Base-by-base conservation (phyloP, 2,888 invertebrate species). In the Carpatolechia fugitivella region DNA sequence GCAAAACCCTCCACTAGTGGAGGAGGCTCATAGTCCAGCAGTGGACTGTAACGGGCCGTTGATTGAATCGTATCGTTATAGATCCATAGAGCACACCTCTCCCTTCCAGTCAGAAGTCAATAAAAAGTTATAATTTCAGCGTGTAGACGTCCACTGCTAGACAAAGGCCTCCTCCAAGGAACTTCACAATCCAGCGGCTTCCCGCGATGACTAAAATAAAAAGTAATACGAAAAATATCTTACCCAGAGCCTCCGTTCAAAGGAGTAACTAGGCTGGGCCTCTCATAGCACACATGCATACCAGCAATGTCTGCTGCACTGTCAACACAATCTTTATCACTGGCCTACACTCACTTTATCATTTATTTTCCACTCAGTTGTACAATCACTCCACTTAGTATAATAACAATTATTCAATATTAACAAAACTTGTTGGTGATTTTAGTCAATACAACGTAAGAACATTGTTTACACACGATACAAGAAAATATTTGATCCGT, bases 211-310 rank as follows among this genome's bases (percentile, higher is more conserved):
- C n/a, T n/a, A n/a, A n/a, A n/a, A n/a, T n/a, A n/a, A n/a, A n/a
- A n/a, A n/a, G n/a, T n/a, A n/a, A n/a, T n/a, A n/a, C n/a, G n/a
- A n/a, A n/a, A n/a, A n/a, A n/a, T n/a, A n/a, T 52, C 74, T 86
- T 83, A 89, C 89, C 89, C 88, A 65, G 85, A 80, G 61, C 78
- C 74, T 74, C 84, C 85, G 86, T 88, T 88, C 78, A 89, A 78
- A 77, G 85, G 75, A 78, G 82, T 81, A 74, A 88, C 87, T 74
- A 85, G 68, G 60, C 85, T 82, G 57, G 89, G 87, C 70, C 89
- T 73, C 74, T 89, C 89, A 86, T 87, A 90, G 74, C 89, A 89
- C 87, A 89, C 78, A 84, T 89, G 89, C 89, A 90, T 90, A 76
- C 80, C 87, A 84, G 80, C 81, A 69, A 73, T 68, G 72, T 66